These are phyloP conservation scores for Gephyroberyx darwinii DNA, from an alignment of 2,797 vertebrate genomes.

Conservation along the genomic window DNA sequence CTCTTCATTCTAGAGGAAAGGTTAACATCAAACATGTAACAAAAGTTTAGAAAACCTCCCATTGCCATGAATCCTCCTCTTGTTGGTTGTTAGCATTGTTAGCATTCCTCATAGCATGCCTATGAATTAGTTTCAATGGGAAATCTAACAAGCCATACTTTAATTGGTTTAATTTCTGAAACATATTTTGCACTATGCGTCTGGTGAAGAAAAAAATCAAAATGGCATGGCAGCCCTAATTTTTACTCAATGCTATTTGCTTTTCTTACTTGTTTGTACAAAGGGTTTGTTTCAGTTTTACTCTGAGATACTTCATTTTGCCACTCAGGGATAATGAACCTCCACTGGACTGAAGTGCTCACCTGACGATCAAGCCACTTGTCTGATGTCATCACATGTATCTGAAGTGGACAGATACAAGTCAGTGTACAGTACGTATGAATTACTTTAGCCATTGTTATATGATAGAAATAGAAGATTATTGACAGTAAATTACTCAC, in stretches of 20 bases:
- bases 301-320: background rate
- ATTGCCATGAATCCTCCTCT: background rate
- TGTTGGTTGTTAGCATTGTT: background rate
- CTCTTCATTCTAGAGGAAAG: conserved; percentile 73
- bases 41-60: no score
- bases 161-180: background rate
- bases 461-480: background rate
- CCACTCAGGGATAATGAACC: background rate
- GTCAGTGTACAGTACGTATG: background rate
- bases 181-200: no score
- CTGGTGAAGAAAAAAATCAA: no score
- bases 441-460: background rate
- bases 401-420: conserved; percentile 59
- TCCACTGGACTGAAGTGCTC: conserved; percentile 21
- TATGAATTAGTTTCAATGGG: no score
- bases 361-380: conserved; percentile 81
- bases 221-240: no score
- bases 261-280: no score
- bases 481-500: conserved; percentile 42
- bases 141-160: no score
- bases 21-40: background rate
- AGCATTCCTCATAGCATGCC: background rate
- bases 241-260: no score
- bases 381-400: conserved; percentile 78
- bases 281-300: no score